Base-by-base conservation (phyloP, 2,888 invertebrate species). In the Linyphia triangularis region DNA sequence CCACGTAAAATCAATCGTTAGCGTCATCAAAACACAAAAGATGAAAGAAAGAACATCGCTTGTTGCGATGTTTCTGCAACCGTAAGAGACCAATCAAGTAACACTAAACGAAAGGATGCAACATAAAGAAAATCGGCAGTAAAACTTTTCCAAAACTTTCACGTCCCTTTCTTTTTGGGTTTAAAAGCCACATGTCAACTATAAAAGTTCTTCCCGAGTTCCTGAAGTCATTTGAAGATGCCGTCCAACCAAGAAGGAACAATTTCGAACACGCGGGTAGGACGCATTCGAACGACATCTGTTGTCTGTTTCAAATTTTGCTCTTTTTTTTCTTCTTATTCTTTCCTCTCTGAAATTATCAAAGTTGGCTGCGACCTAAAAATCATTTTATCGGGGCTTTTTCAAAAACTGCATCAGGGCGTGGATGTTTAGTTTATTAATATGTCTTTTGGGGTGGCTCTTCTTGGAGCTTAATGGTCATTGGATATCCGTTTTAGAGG, bases 221-320 rank as follows among this genome's bases (percentile, higher is more conserved):
- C 28, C 16, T 19, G 33, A 57, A 75, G 67, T 85, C 84, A 85
- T 85, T 85, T 85, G 75, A 85, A 75, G 84, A 77, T 65, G 69
- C 24, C 37, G 75, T 67, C 43, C 59, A 65, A 70, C 37, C 57
- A 65, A 33, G 59, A 30, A 37, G 40, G 77, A 67, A 77, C 59
- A 24, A 77, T 85, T 85, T 26, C 77, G 9, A 40, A 85, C 84
- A 85, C 75, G 77, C 77, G 51, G 16, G 51, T 13, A 51, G n/a
- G 84, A 83, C 84, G 77, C 84, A 51, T 59, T 82, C 22, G 37
- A 57, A 59, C 59, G 84, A 65, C 84, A 85, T 75, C 65, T 85
- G 84, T 67, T 85, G 77, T 73, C 77, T 51, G 57, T 16, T 57
- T 28, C 67, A 33, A 67, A 30, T 67, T n/a, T 67, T 30, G 67